Evolutionary conservation across 2,888 invertebrate species (phyloP).

Genomic region (Coleophora flavipennella): DNA sequence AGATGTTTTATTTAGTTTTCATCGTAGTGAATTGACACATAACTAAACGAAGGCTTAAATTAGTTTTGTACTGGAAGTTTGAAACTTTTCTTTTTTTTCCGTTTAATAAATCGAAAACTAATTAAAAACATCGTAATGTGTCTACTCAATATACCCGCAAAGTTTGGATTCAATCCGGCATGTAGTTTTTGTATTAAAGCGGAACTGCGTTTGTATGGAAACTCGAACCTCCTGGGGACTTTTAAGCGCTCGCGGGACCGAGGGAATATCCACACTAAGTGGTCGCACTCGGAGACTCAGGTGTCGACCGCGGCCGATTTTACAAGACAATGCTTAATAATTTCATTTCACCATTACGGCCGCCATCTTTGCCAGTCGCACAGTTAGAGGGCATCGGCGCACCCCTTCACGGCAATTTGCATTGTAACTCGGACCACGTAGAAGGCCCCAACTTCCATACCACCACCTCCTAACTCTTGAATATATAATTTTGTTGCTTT

Average conservation of each 20-base stretch:
- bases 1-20: too few relatives aligned
- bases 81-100: too few relatives aligned
- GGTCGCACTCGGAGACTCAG: slow-evolving; percentile 52
- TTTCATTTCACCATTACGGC: slow-evolving; percentile 72
- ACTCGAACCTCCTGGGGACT: too few relatives aligned
- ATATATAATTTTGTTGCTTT: slow-evolving; percentile 73
- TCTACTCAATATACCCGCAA: too few relatives aligned
- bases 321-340: slow-evolving; percentile 73
- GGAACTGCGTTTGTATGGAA: too few relatives aligned
- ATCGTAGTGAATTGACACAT: too few relatives aligned
- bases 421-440: slow-evolving; percentile 72
- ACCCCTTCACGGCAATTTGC: slow-evolving; percentile 70
- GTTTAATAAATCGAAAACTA: too few relatives aligned
- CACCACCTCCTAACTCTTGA: slow-evolving; percentile 71
- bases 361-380: slow-evolving; percentile 70
- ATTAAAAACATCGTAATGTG: too few relatives aligned
- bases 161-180: too few relatives aligned
- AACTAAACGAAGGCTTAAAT: too few relatives aligned
- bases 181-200: too few relatives aligned
- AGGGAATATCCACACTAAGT: slow-evolving; percentile 49
- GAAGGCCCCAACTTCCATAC: slow-evolving; percentile 64
- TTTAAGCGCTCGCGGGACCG: slow-evolving; percentile 15
- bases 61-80: too few relatives aligned
- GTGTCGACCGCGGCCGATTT: slow-evolving; percentile 72
- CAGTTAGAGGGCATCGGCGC: slow-evolving; percentile 69